Base-by-base conservation (phyloP, 64 coral and sea anemone genomes). In the Astreopora myriophthalma region DNA sequence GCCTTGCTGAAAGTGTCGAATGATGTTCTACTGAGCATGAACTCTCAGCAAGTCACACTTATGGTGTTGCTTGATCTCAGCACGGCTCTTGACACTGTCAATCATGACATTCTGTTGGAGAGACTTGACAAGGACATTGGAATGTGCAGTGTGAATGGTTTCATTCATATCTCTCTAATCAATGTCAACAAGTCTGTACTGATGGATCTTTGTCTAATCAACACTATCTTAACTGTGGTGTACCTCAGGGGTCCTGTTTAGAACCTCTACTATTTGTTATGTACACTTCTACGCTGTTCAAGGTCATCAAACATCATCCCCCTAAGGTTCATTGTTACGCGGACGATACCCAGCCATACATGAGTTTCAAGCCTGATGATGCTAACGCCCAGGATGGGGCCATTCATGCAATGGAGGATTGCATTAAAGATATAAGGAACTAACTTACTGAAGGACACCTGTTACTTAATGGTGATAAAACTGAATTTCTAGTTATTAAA, bases 371-470 rank as follows among this genome's bases (percentile, higher is more conserved):
- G 85, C 85, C 85, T 88, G 68, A 74, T 88, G 36, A 71, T 39
- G 85, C 25, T 88, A 73, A 71, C 65, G 62, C 85, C 65, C 85
- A 87, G 66, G 63, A 87, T 22, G 85, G 11, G 40, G 40, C 40
- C 40, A 85, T 85, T 85, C 81, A 30, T 35, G 81, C 81, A 85
- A 67, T 85, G 81, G 81, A 85, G 81, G 60, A 86, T 86, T 86
- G 84, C 64, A 86, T 86, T 86, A 62, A 86, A 44, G 40, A 44
- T 44, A 44, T 44, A 6, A 69, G 61, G 84, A 39, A 86, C 57
- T 68, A 22, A 60, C 84, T 86, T 55, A 86, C 69, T 73, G 40
- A 44, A 44, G 11, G 40, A 8, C 40, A 0, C 6, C 40, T 44
- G 40, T 44, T 44, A 10, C 40, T 44, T 44, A 44, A 44, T 44